Conservation (phyloP, 1,140 invertebrate genomes). For the Drosophila micromelanica region DNA sequence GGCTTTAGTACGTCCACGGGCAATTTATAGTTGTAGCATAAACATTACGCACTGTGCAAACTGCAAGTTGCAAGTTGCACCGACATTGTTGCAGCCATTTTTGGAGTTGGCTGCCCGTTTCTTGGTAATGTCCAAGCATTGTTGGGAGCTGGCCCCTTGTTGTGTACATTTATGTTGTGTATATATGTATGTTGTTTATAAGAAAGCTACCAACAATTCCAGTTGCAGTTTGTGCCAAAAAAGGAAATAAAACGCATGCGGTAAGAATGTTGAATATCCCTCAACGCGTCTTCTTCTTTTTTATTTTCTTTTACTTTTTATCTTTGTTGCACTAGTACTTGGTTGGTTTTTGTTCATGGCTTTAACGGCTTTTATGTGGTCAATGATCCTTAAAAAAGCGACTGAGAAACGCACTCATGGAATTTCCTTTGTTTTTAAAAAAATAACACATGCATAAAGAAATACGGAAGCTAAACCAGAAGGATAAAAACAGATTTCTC, state of each 20-base stretch:
- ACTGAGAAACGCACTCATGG: conserved; percentile 43
- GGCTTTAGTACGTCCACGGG: conserved; percentile 8
- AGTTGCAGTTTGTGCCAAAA: conserved; percentile 56
- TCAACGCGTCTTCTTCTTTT: conserved; percentile 23
- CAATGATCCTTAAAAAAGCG: conserved; percentile 69
- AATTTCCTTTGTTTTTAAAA: conserved; percentile 58
- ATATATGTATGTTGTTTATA: conserved; percentile 6
- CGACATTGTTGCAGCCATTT: conserved; percentile 72
- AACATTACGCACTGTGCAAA: conserved; percentile 65
- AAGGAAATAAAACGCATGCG: conserved; percentile 68
- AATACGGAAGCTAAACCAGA: conserved; percentile 26
- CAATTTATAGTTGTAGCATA: conserved; percentile 39
- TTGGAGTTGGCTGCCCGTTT: conserved; percentile 54
- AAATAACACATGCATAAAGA: neutral
- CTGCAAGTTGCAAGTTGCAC: conserved; percentile 38
- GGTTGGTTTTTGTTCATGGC: conserved; percentile 44
- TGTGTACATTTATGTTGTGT: neutral
- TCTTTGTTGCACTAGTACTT: conserved; percentile 19
- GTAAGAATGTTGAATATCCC: conserved; percentile 42
- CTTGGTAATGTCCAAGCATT: conserved; percentile 32
- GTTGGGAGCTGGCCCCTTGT: conserved; percentile 21
- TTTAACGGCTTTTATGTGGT: conserved; percentile 80
- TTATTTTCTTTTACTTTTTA: conserved; percentile 12
- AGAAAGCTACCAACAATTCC: conserved; percentile 42
- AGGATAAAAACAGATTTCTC: conserved; percentile 37